A percentile compares a stretch with the other conserved stretches of the same genome.
Conservation (phyloP, 2,113 vertebrate species). For the Edolisoma coerulescens region DNA sequence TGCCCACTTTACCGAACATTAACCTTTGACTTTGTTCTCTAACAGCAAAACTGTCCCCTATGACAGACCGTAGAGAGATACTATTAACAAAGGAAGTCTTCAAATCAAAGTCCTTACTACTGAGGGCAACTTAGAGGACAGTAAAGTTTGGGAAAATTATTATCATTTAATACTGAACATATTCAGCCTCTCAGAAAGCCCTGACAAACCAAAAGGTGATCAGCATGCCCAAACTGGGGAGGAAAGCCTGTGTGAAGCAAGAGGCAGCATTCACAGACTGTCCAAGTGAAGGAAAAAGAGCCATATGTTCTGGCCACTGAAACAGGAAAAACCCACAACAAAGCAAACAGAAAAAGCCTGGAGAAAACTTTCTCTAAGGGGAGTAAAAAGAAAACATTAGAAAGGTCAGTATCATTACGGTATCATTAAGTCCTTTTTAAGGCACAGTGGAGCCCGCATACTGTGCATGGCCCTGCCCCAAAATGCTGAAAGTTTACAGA, state of each 20-base stretch:
- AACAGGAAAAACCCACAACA: not conserved
- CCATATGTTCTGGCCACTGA: accelerated
- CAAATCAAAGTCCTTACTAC: not conserved
- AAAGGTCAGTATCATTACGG: not conserved
- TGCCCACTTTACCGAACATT: not conserved
- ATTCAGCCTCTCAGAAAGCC: not conserved
- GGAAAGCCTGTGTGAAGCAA: not conserved
- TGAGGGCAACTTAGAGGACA: not conserved
- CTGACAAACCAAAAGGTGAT: not conserved
- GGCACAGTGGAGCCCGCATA: not conserved
- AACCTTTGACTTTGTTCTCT: not conserved
- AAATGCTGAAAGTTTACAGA: not conserved
- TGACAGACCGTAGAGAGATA: not conserved
- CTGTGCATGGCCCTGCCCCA: not conserved
- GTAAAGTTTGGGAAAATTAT: not conserved
- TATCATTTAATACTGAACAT: not conserved
- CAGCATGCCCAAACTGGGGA: not conserved
- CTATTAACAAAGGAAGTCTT: not conserved
- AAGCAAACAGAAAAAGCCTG: not conserved
- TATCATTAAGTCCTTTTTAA: not conserved
- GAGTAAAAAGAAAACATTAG: not conserved
- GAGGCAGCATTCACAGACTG: not conserved
- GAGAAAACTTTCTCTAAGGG: not conserved
- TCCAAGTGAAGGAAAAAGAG: not conserved
- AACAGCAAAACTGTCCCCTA: not conserved